Percentiles rank a stretch among this genome's conserved stretches.
These are phyloP conservation scores for Ammospiza caudacuta DNA, from an alignment of 2,113 vertebrate genomes.

Conservation along the genomic window DNA sequence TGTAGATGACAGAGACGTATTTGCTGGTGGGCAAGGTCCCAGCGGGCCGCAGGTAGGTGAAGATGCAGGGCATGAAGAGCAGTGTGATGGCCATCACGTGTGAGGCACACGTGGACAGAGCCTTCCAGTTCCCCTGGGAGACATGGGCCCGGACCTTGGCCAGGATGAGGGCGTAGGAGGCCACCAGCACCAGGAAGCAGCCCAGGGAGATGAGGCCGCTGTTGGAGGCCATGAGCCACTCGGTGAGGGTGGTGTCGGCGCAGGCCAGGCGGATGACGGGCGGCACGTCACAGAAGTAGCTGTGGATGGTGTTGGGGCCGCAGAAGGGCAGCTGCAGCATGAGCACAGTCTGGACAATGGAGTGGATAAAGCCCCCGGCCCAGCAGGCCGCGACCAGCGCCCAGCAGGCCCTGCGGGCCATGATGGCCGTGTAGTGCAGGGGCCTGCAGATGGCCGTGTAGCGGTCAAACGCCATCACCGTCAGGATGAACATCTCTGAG, in stretches of 20 bases:
- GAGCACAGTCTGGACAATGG: background rate
- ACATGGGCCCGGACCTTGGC: background rate
- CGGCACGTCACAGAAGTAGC: slow-evolving; percentile 51
- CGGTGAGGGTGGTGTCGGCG: background rate
- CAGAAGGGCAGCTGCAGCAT: slow-evolving; percentile 33
- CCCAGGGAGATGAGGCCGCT: slow-evolving; percentile 46
- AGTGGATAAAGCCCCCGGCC: slow-evolving; percentile 47
- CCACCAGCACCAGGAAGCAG: slow-evolving; percentile 60
- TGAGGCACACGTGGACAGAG: slow-evolving; percentile 50
- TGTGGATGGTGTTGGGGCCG: slow-evolving; percentile 13
- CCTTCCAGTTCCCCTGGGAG: background rate
- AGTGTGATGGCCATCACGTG: slow-evolving; percentile 35
- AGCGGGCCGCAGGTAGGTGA: slow-evolving; percentile 48
- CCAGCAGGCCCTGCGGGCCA: slow-evolving; percentile 8
- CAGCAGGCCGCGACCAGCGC: slow-evolving; percentile 31
- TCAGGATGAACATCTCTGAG: slow-evolving; percentile 67
- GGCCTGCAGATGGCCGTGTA: slow-evolving; percentile 57
- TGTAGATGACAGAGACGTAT: background rate
- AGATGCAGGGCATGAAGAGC: slow-evolving; percentile 47
- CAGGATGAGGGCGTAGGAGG: slow-evolving; percentile 48
- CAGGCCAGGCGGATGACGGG: slow-evolving; percentile 50
- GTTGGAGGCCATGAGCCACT: slow-evolving; percentile 61
- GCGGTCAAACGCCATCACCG: slow-evolving; percentile 32
- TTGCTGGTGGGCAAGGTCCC: background rate
- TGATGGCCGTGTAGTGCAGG: slow-evolving; percentile 45